Conservation (phyloP, 2,797 vertebrate genomes). For the Phataginus tricuspis region DNA sequence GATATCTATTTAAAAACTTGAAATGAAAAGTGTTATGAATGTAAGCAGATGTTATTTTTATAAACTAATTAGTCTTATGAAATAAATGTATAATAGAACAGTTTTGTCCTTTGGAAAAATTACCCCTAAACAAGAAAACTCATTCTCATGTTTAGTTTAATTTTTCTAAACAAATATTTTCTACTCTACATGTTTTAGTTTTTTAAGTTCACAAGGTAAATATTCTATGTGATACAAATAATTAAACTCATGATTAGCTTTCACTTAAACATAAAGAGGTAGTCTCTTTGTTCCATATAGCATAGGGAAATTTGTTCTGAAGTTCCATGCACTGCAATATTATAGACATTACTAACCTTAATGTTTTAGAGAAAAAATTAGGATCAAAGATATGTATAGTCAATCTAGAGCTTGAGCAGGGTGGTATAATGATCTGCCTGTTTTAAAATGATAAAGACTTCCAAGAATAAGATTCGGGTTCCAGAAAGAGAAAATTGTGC, state of each 20-base stretch:
- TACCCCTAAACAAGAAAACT: background rate
- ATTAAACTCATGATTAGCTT: constrained; percentile 44
- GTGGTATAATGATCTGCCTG: constrained; percentile 80
- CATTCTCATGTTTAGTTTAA: constrained; percentile 42
- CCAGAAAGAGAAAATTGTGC: constrained; percentile 81
- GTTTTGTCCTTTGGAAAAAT: constrained; percentile 56
- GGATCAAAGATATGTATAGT: constrained; percentile 67
- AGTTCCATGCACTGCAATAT: constrained; percentile 64
- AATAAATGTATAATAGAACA: constrained; percentile 32
- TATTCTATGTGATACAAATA: constrained; percentile 61
- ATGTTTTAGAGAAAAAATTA: constrained; percentile 57
- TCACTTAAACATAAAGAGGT: constrained; percentile 54
- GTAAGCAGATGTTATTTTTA: constrained; percentile 32
- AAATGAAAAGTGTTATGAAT: constrained; percentile 54
- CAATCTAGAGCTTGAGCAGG: constrained; percentile 74
- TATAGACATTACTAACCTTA: constrained; percentile 77
- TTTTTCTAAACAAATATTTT: constrained; percentile 61
- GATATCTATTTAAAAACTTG: constrained; percentile 23
- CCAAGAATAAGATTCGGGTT: constrained; percentile 80
- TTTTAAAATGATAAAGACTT: constrained; percentile 84
- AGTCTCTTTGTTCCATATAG: constrained; percentile 57
- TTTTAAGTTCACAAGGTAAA: constrained; percentile 47
- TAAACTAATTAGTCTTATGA: constrained; percentile 21
- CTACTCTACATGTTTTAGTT: constrained; percentile 50
- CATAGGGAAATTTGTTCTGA: constrained; percentile 51